Percentiles rank a stretch among this genome's conserved stretches.
Evolutionary conservation across 2,113 vertebrate species (phyloP).

Genomic region (Thamnophis sirtalis): DNA sequence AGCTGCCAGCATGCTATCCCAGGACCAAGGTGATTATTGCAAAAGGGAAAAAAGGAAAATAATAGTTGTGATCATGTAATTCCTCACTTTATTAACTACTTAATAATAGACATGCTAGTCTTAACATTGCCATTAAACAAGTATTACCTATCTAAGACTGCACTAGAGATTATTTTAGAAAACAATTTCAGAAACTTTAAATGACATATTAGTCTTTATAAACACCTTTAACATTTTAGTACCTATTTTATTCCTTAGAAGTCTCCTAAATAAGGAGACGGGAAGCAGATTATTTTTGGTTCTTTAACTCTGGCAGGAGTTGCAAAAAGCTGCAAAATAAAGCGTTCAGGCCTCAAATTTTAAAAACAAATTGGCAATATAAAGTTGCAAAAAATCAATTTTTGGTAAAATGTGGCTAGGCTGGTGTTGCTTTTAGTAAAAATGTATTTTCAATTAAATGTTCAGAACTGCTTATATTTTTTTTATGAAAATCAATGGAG

Average conservation of each 20-base stretch:
- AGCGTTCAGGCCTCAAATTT: not conserved
- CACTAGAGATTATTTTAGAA: not conserved
- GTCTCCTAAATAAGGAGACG: not conserved
- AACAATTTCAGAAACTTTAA: not conserved
- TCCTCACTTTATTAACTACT: not conserved
- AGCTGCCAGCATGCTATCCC: not conserved
- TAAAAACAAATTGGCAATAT: not conserved
- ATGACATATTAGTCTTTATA: not conserved
- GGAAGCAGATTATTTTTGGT: not conserved
- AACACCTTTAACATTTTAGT: not conserved
- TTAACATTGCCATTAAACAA: not conserved
- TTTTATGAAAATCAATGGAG: not conserved
- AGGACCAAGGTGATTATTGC: not conserved
- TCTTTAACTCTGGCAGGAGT: not conserved
- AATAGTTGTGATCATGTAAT: not conserved
- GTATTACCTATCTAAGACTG: not conserved
- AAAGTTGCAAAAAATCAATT: not conserved
- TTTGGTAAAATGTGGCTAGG: not conserved
- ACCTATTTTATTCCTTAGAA: not conserved
- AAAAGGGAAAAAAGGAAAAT: not conserved
- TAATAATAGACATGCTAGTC: not conserved
- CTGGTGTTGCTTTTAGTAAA: not conserved
- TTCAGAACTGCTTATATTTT: not conserved
- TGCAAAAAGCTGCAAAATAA: not conserved
- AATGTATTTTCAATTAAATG: not conserved